Conservation (phyloP, 2,797 vertebrate species). For the Spinibarbus caldwelli region DNA sequence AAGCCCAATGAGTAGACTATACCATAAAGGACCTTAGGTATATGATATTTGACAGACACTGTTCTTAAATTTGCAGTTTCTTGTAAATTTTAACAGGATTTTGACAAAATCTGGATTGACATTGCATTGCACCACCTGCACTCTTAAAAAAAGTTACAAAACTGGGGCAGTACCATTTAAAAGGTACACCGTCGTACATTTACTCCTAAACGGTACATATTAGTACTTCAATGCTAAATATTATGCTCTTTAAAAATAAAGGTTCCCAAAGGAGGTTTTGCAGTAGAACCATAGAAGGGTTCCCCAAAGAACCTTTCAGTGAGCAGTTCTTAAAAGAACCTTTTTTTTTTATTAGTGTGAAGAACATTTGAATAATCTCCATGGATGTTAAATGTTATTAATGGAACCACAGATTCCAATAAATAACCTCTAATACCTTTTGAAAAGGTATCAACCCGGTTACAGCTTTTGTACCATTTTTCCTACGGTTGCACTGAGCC, state of each 20-base stretch:
- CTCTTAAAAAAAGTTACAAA: neutral
- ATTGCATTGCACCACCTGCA: neutral
- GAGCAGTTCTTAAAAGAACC: too few species aligned
- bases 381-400: neutral
- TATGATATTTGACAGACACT: neutral
- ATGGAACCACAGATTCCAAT: neutral
- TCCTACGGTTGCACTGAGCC: neutral
- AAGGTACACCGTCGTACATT: neutral
- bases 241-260: neutral
- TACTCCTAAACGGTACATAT: neutral
- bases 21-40: neutral
- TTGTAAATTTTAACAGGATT: neutral
- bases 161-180: neutral
- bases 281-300: neutral
- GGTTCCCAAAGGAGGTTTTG: neutral
- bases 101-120: neutral
- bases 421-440: neutral
- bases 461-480: neutral
- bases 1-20: neutral
- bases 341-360: neutral
- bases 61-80: neutral
- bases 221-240: neutral
- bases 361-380: neutral
- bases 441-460: neutral
- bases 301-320: neutral